These are phyloP conservation scores for Pluvianellus socialis DNA, from an alignment of 2,113 vertebrate species.

Conservation along the genomic window DNA sequence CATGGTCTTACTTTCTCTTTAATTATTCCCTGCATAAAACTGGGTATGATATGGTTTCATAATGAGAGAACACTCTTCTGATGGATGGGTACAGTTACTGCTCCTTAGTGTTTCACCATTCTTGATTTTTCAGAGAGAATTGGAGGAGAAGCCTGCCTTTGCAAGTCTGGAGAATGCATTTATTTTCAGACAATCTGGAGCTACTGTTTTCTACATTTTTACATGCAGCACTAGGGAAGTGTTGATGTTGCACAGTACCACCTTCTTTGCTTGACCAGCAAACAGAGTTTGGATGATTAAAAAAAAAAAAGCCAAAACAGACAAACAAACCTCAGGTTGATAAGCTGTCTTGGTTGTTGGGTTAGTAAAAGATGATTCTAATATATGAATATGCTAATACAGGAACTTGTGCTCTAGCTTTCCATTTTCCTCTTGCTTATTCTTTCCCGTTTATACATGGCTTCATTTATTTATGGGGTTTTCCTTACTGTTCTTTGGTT, in stretches of 20 bases:
- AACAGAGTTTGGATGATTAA: neutral
- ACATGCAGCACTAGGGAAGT: neutral
- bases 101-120: neutral
- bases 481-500: constrained; percentile 75
- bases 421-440: neutral
- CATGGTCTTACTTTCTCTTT: neutral
- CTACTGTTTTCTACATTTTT: neutral
- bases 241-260: neutral
- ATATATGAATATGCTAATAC: neutral
- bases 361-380: neutral
- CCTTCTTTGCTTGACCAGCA: neutral
- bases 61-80: neutral
- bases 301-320: neutral
- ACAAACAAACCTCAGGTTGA: neutral
- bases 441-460: constrained; percentile 12
- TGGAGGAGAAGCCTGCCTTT: neutral
- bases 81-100: neutral
- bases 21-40: neutral
- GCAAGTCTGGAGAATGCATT: neutral
- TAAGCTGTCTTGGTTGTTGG: neutral
- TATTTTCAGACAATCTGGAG: neutral
- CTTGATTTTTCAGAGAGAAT: neutral
- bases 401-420: neutral
- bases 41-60: neutral
- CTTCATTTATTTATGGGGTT: constrained; percentile 67